Conservation (phyloP, 2,113 vertebrate genomes). For the Fulmarus glacialis region DNA sequence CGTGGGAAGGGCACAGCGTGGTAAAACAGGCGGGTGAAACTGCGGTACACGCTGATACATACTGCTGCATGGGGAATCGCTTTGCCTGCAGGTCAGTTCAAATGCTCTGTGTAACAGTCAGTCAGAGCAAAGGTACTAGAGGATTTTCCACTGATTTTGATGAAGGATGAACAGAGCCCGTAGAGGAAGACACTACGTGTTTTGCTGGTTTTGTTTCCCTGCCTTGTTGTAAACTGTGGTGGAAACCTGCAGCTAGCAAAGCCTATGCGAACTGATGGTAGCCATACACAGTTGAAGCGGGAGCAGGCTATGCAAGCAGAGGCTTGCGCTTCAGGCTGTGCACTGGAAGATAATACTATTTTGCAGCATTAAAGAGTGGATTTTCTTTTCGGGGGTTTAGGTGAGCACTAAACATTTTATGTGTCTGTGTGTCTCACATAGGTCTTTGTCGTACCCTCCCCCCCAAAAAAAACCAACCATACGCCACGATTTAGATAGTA, state of each 20-base stretch:
- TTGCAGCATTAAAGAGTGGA: not conserved
- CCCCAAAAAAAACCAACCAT: too few species aligned
- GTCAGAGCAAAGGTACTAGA: not conserved
- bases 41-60: too few species aligned
- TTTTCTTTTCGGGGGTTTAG: not conserved
- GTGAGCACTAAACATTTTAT: not conserved
- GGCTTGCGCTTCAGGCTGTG: not conserved
- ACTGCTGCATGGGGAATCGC: too few species aligned
- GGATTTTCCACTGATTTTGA: not conserved
- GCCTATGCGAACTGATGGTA: not conserved
- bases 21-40: not conserved
- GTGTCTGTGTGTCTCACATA: not conserved
- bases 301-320: not conserved
- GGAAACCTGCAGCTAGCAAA: not conserved
- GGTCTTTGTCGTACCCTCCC: too few species aligned
- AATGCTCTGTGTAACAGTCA: not conserved
- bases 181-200: not conserved
- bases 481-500: accelerated
- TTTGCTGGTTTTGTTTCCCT: not conserved
- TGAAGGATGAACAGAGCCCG: not conserved
- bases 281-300: not conserved
- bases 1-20: not conserved
- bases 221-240: not conserved
- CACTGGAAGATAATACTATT: not conserved
- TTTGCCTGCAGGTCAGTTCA: not conserved